These are phyloP conservation scores for Trypoxylon attenuatum DNA, from an alignment of 2,888 invertebrate species.

Conservation along the genomic window DNA sequence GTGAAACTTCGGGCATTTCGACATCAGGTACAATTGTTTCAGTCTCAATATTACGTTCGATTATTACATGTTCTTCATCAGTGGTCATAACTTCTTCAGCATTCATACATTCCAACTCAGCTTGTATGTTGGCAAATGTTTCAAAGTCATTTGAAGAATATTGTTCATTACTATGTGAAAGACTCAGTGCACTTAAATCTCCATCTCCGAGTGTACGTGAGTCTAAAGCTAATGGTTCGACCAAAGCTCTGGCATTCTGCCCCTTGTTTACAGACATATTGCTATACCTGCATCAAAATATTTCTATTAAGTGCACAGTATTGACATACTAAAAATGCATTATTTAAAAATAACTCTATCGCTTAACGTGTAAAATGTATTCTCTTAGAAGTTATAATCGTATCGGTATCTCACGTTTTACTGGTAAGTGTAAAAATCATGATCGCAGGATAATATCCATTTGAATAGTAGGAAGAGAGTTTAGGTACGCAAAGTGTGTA, in stretches of 20 bases:
- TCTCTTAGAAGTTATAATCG: no score
- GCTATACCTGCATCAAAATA: slow-evolving; percentile 27
- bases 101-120: slow-evolving; percentile 73
- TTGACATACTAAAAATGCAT: not conserved
- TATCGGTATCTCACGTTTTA: no score
- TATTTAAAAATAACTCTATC: slow-evolving; percentile 22
- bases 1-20: slow-evolving; percentile 68
- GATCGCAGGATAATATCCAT: no score
- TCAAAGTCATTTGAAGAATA: slow-evolving; percentile 71
- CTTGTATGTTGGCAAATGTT: slow-evolving; percentile 73
- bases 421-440: no score
- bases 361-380: slow-evolving; percentile 7
- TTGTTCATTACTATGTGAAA: slow-evolving; percentile 64
- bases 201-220: slow-evolving; percentile 64
- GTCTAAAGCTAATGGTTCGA: slow-evolving; percentile 64
- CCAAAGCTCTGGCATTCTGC: slow-evolving; percentile 63
- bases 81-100: slow-evolving; percentile 72
- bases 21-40: slow-evolving; percentile 67
- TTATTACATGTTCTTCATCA: slow-evolving; percentile 59
- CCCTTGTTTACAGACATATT: slow-evolving; percentile 68
- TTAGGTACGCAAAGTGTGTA: no score
- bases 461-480: no score
- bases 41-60: slow-evolving; percentile 54
- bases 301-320: slow-evolving; percentile 3
- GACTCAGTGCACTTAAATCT: slow-evolving; percentile 66